Evolutionary conservation across 2,797 vertebrate genomes (phyloP).

Genomic region (Lutjanus argentimaculatus): DNA sequence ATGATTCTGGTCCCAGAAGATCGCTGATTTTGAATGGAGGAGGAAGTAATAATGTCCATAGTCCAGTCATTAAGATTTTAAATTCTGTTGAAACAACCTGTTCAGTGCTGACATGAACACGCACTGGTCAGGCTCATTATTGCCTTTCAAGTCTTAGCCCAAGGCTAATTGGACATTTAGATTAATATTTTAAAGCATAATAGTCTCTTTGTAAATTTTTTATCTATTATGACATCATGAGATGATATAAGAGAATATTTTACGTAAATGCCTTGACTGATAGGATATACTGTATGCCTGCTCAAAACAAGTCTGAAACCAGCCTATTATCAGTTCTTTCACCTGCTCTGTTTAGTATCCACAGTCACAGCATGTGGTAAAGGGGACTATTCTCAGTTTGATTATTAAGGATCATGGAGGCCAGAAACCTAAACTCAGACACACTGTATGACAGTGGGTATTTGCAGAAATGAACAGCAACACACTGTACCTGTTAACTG

Average conservation of each 20-base stretch:
- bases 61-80: neutral
- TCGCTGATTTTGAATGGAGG: neutral
- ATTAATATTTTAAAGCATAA: slow-evolving; percentile 11
- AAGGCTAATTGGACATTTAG: slow-evolving; percentile 6
- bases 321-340: neutral
- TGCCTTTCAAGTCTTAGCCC: neutral
- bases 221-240: neutral
- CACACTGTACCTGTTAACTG: neutral
- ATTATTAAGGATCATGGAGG: slow-evolving; percentile 11
- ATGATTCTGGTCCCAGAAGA: neutral
- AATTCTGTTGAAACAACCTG: neutral
- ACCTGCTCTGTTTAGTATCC: slow-evolving; percentile 3
- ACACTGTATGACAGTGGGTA: neutral
- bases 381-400: neutral
- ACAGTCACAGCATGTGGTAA: neutral
- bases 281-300: neutral
- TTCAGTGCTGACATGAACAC: slow-evolving; percentile 10
- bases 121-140: neutral
- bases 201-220: neutral
- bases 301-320: neutral
- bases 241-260: neutral
- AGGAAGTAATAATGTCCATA: neutral
- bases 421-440: too few species aligned
- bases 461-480: neutral
- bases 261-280: neutral